Evolutionary conservation across 2,113 vertebrate species (phyloP).

Genomic region (Tonatia bakeri): DNA sequence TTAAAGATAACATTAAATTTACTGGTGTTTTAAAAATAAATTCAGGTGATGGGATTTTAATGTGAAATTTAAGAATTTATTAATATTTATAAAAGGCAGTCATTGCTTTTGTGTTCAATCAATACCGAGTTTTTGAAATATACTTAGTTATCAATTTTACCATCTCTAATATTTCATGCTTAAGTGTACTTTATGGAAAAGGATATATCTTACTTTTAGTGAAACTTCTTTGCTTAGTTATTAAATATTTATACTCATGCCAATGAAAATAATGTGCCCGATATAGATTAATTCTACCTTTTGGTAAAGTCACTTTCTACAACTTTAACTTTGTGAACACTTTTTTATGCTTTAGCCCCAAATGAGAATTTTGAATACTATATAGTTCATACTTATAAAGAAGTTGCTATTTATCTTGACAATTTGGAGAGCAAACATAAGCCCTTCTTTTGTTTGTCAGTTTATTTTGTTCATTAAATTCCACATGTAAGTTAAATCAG

Average conservation of each 20-base stretch:
- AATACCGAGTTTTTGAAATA: constrained; percentile 20
- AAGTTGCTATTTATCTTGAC: background rate
- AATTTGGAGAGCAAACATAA: background rate
- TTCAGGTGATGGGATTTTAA: constrained; percentile 64
- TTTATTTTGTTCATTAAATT: too few species aligned
- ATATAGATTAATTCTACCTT: background rate
- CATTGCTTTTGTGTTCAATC: constrained; percentile 39
- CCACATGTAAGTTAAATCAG: too few species aligned
- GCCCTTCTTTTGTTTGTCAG: too few species aligned
- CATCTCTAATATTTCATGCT: background rate
- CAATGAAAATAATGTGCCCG: background rate
- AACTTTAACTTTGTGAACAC: background rate
- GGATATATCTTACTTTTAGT: background rate
- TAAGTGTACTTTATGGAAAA: background rate
- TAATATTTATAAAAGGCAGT: constrained; percentile 55
- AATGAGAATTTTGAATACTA: background rate
- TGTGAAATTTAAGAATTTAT: constrained; percentile 58
- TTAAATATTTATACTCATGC: background rate
- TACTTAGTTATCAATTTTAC: constrained; percentile 21
- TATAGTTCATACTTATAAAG: background rate
- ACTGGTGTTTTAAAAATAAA: constrained; percentile 65
- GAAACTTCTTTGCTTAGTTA: background rate
- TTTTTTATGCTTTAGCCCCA: background rate
- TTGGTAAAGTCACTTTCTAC: background rate
- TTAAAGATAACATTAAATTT: constrained; percentile 65